Conservation (phyloP, 2,113 vertebrate species). For the Abramis brama region DNA sequence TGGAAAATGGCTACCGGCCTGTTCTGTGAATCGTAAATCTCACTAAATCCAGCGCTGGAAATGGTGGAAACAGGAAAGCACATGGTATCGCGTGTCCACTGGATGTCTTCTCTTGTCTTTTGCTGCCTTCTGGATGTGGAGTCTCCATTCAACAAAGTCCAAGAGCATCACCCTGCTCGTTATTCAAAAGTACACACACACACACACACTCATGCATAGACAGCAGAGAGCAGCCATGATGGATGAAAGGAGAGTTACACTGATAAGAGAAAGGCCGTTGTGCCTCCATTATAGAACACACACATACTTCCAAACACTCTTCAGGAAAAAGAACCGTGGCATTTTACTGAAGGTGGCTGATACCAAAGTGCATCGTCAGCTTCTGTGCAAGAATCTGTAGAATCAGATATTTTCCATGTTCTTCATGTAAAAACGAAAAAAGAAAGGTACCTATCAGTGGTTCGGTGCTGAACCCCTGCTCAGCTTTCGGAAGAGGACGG, state of each 20-base stretch:
- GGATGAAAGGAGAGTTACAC: conserved; percentile 41
- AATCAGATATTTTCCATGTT: conserved; percentile 14
- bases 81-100: conserved; percentile 31
- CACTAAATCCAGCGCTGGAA: conserved; percentile 14
- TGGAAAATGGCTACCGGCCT: conserved; percentile 31
- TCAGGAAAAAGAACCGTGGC: conserved; percentile 15
- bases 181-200: conserved; percentile 41
- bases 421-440: neutral
- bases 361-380: conserved; percentile 9
- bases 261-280: conserved; percentile 47
- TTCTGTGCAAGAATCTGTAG: neutral
- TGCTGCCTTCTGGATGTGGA: conserved; percentile 33
- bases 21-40: conserved; percentile 28
- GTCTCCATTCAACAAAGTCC: conserved; percentile 45
- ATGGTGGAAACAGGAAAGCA: conserved; percentile 43
- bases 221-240: conserved; percentile 47
- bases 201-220: conserved; percentile 4
- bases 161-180: conserved; percentile 46
- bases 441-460: neutral
- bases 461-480: neutral
- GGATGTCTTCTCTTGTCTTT: conserved; percentile 22
- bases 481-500: neutral
- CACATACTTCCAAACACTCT: neutral
- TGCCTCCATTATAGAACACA: conserved; percentile 25
- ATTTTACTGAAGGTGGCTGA: conserved; percentile 25